Conservation (phyloP, 2,888 invertebrate species). For the Chymomyza amoena region DNA sequence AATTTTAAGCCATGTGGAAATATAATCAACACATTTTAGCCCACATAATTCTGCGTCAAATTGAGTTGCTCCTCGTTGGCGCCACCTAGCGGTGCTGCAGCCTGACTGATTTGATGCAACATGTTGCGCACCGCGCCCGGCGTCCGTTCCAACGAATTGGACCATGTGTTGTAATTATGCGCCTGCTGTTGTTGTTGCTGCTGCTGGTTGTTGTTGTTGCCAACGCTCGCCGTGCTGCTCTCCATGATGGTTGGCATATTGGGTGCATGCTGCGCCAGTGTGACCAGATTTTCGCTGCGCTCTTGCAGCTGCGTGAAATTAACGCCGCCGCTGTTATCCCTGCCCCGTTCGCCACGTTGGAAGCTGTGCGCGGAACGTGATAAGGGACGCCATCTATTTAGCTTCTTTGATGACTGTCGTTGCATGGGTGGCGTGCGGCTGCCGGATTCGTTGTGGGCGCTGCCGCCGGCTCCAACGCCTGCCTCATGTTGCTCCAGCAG, state of each 20-base stretch:
- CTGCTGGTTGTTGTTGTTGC: slow-evolving; percentile 10
- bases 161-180: slow-evolving; percentile 46
- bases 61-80: slow-evolving; percentile 74
- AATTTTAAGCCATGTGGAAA: background rate
- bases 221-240: slow-evolving; percentile 51
- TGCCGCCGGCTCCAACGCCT: slow-evolving; percentile 9
- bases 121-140: slow-evolving; percentile 74
- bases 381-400: slow-evolving; percentile 77
- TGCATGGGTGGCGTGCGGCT: slow-evolving; percentile 46
- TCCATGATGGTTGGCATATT: slow-evolving; percentile 79
- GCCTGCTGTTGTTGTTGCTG: slow-evolving; percentile 13
- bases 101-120: slow-evolving; percentile 70
- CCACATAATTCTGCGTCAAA: slow-evolving; percentile 72
- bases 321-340: slow-evolving; percentile 19
- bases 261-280: slow-evolving; percentile 48
- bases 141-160: slow-evolving; percentile 65
- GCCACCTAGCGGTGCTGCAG: slow-evolving; percentile 41
- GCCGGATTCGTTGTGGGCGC: slow-evolving; percentile 35
- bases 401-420: slow-evolving; percentile 66
- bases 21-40: slow-evolving; percentile 27
- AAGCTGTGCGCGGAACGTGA: slow-evolving; percentile 77
- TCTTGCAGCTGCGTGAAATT: slow-evolving; percentile 58
- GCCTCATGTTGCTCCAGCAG: slow-evolving; percentile 80
- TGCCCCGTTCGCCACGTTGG: slow-evolving; percentile 39
- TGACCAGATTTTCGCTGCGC: slow-evolving; percentile 35